phyloP scores from a whole-genome alignment of 2,888 invertebrate species.

The Euproctis similis region DNA sequence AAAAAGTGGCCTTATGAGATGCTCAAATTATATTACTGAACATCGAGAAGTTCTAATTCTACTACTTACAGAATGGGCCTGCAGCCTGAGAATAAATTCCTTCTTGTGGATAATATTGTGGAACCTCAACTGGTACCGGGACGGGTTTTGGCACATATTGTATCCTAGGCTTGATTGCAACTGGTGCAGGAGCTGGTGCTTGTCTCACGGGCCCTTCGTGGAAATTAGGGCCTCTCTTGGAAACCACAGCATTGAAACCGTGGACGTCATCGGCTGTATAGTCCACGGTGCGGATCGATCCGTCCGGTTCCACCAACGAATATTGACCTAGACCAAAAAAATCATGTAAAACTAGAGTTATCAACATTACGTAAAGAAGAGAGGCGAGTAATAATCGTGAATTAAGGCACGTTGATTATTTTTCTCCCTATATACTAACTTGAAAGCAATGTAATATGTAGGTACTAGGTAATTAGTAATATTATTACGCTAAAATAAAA shows the following conservation, averaged over 20 bases:
- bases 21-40: no score
- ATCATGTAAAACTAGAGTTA: no score
- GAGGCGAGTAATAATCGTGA: no score
- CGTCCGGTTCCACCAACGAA: conserved; percentile 70
- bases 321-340: no score
- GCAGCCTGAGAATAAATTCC: not conserved
- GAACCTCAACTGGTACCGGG: conserved; percentile 57
- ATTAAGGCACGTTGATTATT: no score
- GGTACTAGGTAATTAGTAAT: no score
- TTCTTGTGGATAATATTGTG: conserved; percentile 27
- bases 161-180: conserved; percentile 24
- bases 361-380: no score
- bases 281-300: conserved; percentile 70
- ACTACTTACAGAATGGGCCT: not conserved
- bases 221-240: conserved; percentile 67
- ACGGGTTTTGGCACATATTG: conserved; percentile 44
- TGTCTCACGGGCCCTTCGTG: conserved; percentile 49
- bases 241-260: conserved; percentile 76
- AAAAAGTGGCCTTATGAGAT: no score
- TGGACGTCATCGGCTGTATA: conserved; percentile 76
- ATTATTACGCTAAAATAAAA: no score
- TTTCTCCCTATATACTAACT: no score
- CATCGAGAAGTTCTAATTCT: no score
- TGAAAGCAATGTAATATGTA: no score
- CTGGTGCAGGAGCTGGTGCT: conserved; percentile 17